These are phyloP conservation scores for Grus americana DNA, from an alignment of 2,113 vertebrate genomes.

Conservation along the genomic window DNA sequence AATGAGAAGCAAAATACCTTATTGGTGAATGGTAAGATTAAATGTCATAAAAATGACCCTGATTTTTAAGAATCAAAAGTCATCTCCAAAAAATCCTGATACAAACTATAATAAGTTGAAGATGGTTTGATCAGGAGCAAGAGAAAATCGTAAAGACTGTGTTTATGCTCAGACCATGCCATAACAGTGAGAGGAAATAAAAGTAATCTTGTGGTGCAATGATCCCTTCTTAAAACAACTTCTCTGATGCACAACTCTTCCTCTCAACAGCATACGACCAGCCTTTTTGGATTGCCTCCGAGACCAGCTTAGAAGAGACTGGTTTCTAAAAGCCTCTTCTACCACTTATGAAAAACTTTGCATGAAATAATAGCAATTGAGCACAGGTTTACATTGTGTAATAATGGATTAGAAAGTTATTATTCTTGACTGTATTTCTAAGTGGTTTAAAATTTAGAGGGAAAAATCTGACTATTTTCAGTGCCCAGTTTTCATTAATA, in stretches of 20 bases:
- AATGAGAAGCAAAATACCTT: background rate
- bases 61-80: background rate
- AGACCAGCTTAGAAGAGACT: conserved; percentile 16
- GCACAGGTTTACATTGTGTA: conserved; percentile 34
- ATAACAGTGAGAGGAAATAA: background rate
- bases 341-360: conserved; percentile 26
- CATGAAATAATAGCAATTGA: conserved; percentile 59
- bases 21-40: background rate
- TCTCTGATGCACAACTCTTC: background rate
- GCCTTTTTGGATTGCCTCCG: background rate
- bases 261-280: background rate
- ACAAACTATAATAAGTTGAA: background rate
- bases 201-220: background rate
- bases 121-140: background rate
- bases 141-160: background rate
- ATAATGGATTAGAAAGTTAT: conserved; percentile 67
- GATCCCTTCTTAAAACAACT: background rate
- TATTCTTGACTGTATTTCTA: conserved; percentile 65
- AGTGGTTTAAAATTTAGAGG: conserved; percentile 64
- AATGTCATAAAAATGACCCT: background rate
- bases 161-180: background rate
- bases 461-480: conserved; percentile 60
- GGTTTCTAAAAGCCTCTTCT: conserved; percentile 46
- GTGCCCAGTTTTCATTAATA: conserved; percentile 73
- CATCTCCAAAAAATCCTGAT: background rate